Evolutionary conservation across 2,888 invertebrate genomes (phyloP), one percentile per base, ranked within the genome.

Genomic region (Buathra laborator): DNA sequence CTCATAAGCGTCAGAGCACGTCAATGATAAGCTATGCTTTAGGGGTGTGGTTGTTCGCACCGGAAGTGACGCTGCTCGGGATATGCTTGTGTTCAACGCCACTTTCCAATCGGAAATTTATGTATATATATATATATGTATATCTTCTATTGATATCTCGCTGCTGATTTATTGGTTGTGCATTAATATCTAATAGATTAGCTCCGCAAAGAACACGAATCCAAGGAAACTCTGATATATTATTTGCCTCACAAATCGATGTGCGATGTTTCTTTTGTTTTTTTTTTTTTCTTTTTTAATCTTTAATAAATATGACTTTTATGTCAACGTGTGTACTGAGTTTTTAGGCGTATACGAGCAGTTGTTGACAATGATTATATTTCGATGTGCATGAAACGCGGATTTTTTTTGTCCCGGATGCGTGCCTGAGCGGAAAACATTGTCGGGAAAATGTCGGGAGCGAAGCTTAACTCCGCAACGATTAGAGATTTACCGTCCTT

Each of bases 371-470:
- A 67, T 62, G 59, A 78, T 10, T 68, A 46, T 78, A 88, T 86
- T 92, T 91, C 90, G 92, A 90, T 91, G 90, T 89, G 88, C 85
- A 86, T 82, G 88, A 90, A 88, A 88, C 86, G 86, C 86, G 48
- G 48, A 59, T 43, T 72, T 12, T 19, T 72, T n/a, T 19, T 62
- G 51, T 64, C 14, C 10, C 64, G 44, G 16, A 67, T n/a, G 29
- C 37, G 67, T 62, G 75, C 44, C 70, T 64, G 74, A 81, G 74
- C 48, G 68, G 14, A 53, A 48, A 78, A 46, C 32, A 70, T 24
- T 53, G 43, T 19, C 29, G 43, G 9, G 62, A 43, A 19, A 56
- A 32, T 53, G 44, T 46, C 7, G 3, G 9, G 19, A 19, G 19
- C 24, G 16, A 19, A 19, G n/a, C 16, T 59, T 2, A 32, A 62